A percentile compares a stretch with the other conserved stretches of the same genome.
Conservation (phyloP, 2,888 invertebrate genomes). For the Drosophila acutilabella region DNA sequence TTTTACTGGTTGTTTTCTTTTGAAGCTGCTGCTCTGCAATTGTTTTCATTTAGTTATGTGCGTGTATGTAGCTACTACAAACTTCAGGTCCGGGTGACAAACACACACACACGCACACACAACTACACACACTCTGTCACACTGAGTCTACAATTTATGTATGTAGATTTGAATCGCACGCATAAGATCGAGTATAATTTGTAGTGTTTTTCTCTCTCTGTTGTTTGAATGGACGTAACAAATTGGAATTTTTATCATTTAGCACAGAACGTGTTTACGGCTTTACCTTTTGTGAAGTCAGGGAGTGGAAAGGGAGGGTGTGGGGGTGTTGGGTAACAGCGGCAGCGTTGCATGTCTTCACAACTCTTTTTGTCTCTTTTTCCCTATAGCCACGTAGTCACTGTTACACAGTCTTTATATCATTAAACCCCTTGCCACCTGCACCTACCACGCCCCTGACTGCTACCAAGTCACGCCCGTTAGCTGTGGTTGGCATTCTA, state of each 20-base stretch:
- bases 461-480: constrained; percentile 35
- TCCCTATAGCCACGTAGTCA: constrained; percentile 37
- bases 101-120: background rate
- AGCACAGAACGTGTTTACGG: constrained; percentile 52
- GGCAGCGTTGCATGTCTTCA: constrained; percentile 22
- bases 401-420: constrained; percentile 5
- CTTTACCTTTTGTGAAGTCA: background rate
- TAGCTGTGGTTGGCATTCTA: constrained; percentile 67
- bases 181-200: constrained; percentile 50
- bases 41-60: constrained; percentile 41
- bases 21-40: constrained; percentile 23
- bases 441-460: background rate
- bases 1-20: constrained; percentile 2
- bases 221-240: constrained; percentile 45
- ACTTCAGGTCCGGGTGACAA: constrained; percentile 30
- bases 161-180: constrained; percentile 37
- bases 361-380: constrained; percentile 27
- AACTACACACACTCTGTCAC: background rate
- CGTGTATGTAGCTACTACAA: constrained; percentile 26
- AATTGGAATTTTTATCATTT: constrained; percentile 64
- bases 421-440: constrained; percentile 19
- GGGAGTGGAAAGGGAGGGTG: background rate
- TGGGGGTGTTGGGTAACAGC: background rate
- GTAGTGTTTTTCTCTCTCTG: background rate
- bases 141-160: constrained; percentile 25